Base-by-base conservation (phyloP, 2,888 invertebrate species). In the Papilio demoleus region DNA sequence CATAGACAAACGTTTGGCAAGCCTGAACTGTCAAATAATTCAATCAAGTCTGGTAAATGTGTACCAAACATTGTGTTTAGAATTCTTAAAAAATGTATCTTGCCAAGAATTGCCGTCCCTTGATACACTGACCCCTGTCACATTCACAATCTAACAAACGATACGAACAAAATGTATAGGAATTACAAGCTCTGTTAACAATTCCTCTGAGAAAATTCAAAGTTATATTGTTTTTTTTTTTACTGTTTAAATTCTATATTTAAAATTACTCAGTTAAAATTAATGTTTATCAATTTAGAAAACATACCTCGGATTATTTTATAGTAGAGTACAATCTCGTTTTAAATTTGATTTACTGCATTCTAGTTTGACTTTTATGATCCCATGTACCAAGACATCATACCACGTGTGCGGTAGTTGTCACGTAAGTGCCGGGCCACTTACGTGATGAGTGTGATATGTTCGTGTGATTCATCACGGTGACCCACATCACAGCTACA, bases 401-500 rank as follows among this genome's bases (percentile, higher is more conserved):
- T 68, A 27, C 64, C 65, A 36, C 31, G 42, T 22, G 31, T 58
- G 42, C 53, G 38, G 40, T 62, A 45, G 58, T 58, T 81, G 81
- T 87, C 87, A 88, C 86, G 86, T 86, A 84, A 78, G 75, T 79
- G n/a, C n/a, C n/a, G n/a, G 78, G 65, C 70, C 75, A 77, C 77
- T 79, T 80, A 79, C 80, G 79, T 77, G 80, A 74, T 73, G 47
- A 72, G 70, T 71, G 73, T 73, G 77, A 79, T 78, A 73, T 75
- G 72, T 73, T 79, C 78, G 77, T 85, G 80, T 86, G 87, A 89
- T 83, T 88, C 87, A 88, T 84, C 81, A 78, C 76, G 71, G 70
- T 81, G 85, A 83, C 88, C 88, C 78, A 88, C 81, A 85, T 87
- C 84, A 85, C 79, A 64, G 78, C 75, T 75, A 70, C 81, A 82